Evolutionary conservation across 2,113 vertebrate species (phyloP).

Genomic region (Nycticorax nycticorax): DNA sequence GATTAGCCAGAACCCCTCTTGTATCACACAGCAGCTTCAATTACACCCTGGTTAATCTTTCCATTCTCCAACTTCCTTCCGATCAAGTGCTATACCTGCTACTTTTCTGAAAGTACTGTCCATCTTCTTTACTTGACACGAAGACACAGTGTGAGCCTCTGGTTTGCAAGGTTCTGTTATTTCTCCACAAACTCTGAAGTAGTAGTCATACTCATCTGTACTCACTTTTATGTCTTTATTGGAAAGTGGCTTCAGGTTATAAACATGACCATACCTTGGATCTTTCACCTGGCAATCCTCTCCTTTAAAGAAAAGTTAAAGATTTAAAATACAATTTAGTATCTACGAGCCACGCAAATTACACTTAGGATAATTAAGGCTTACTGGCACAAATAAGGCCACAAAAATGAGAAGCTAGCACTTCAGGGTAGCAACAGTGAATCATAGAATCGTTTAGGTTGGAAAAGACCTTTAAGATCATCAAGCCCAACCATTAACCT

Average conservation of each 20-base stretch:
- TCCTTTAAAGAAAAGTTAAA: constrained; percentile 71
- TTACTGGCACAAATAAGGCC: background rate
- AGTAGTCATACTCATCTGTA: constrained; percentile 80
- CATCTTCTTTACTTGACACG: constrained; percentile 83
- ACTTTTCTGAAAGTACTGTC: constrained; percentile 65
- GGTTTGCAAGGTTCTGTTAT: constrained; percentile 71
- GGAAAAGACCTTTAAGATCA: too few species aligned
- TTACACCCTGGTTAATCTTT: background rate
- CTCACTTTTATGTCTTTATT: constrained; percentile 72
- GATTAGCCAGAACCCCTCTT: background rate
- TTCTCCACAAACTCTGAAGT: constrained; percentile 85
- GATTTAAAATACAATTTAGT: background rate
- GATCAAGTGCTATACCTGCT: constrained; percentile 76
- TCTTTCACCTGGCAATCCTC: constrained; percentile 86
- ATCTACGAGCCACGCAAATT: background rate
- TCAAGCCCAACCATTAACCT: too few species aligned
- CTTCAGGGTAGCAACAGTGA: background rate
- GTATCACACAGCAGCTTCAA: background rate
- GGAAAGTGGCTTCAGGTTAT: constrained; percentile 83
- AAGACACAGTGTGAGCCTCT: constrained; percentile 55
- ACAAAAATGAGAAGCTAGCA: background rate
- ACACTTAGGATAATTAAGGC: background rate
- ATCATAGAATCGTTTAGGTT: too few species aligned
- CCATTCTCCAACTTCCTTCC: background rate
- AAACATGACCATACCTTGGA: constrained; percentile 82